Evolutionary conservation across 2,113 vertebrate species (phyloP).

Genomic region (Octodon degus): DNA sequence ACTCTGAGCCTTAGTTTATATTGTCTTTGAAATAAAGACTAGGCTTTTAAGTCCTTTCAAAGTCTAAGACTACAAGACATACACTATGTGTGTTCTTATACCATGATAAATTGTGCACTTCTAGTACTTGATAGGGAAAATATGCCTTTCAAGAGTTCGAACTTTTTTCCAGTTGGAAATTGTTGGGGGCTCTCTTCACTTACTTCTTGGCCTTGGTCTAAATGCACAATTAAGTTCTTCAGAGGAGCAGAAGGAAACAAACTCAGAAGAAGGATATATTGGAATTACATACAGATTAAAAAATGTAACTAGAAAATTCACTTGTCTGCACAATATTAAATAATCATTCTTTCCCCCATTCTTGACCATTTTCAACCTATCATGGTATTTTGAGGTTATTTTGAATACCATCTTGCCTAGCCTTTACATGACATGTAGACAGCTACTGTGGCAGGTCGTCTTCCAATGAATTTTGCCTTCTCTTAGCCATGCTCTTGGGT

Average conservation of each 20-base stretch:
- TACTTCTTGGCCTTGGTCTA: background rate
- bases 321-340: background rate
- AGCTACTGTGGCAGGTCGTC: background rate
- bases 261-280: background rate
- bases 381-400: background rate
- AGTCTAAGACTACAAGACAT: background rate
- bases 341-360: background rate
- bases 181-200: background rate
- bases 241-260: background rate
- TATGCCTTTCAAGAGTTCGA: background rate
- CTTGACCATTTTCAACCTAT: background rate
- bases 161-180: background rate
- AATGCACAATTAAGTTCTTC: background rate
- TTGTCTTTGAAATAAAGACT: background rate
- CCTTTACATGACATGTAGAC: background rate
- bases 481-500: background rate
- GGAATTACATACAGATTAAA: background rate
- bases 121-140: background rate
- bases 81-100: background rate
- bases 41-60: background rate
- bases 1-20: background rate
- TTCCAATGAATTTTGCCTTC: background rate
- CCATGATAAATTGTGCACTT: background rate
- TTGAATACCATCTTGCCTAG: background rate
- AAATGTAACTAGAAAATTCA: slow-evolving; percentile 33